These are phyloP conservation scores for Lutjanus argentimaculatus DNA, from an alignment of 2,797 vertebrate genomes.

Conservation along the genomic window DNA sequence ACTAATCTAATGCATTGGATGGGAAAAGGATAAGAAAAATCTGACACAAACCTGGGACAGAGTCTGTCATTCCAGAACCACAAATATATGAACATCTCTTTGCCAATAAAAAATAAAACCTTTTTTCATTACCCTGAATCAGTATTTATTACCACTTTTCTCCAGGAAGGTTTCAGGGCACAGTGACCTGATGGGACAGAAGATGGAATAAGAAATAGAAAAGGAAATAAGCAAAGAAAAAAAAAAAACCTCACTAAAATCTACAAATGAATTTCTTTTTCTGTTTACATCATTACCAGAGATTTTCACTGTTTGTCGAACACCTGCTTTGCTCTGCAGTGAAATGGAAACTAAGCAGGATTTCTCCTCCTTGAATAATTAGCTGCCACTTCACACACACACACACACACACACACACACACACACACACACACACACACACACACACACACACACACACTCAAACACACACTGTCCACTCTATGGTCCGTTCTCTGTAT, in stretches of 20 bases:
- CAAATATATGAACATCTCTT: not conserved
- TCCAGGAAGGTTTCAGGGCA: not conserved
- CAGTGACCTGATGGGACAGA: not conserved
- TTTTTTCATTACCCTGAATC: not conserved
- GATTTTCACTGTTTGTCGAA: conserved; percentile 25
- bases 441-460: conserved; percentile 11
- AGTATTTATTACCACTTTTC: not conserved
- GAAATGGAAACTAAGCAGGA: conserved; percentile 67
- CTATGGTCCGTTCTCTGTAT: conserved; percentile 34
- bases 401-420: conserved; percentile 9
- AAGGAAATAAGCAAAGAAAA: not conserved
- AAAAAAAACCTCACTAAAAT: too few relatives aligned
- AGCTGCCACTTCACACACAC: conserved; percentile 45
- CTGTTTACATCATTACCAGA: conserved; percentile 10
- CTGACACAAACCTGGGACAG: not conserved
- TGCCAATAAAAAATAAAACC: not conserved
- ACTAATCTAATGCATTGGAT: not conserved
- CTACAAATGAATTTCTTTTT: not conserved
- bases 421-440: not conserved
- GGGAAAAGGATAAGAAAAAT: not conserved
- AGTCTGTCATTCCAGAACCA: not conserved
- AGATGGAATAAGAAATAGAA: not conserved
- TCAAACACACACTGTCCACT: conserved; percentile 13
- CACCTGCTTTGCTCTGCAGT: conserved; percentile 38
- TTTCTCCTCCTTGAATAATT: conserved; percentile 69